phyloP scores from a whole-genome alignment of 2,888 invertebrate genomes.

The Himalopsyche anomala region DNA sequence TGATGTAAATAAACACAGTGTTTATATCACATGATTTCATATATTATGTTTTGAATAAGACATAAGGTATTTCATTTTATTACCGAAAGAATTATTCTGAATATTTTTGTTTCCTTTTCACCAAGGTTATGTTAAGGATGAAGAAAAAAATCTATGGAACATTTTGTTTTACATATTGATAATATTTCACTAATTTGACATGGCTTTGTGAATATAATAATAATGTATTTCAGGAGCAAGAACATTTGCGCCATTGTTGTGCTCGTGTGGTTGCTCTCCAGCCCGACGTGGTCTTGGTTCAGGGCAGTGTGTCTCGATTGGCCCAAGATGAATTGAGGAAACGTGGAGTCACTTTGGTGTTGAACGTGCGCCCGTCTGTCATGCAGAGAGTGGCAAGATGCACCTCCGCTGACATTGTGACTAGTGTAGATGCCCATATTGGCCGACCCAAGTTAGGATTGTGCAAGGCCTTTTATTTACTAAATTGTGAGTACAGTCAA shows the following conservation, averaged over 20 bases:
- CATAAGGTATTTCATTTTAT: too few species aligned
- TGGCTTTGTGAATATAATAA: not conserved
- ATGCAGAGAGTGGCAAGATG: conserved; percentile 88
- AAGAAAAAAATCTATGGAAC: too few species aligned
- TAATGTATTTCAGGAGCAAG: conserved; percentile 80
- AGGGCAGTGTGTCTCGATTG: conserved; percentile 89
- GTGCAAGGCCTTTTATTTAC: conserved; percentile 88
- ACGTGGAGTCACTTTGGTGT: conserved; percentile 89
- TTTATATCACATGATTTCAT: too few species aligned
- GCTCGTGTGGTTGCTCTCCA: conserved; percentile 89
- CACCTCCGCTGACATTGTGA: conserved; percentile 89
- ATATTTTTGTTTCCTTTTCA: too few species aligned
- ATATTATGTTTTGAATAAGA: too few species aligned
- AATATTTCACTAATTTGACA: not conserved
- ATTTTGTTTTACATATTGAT: too few species aligned
- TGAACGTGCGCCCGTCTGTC: conserved; percentile 89
- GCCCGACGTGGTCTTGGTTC: conserved; percentile 93
- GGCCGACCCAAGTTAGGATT: conserved; percentile 88
- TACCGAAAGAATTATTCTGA: too few species aligned
- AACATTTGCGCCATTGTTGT: conserved; percentile 90
- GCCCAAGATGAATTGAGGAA: conserved; percentile 92
- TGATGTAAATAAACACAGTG: not conserved
- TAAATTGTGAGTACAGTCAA: conserved; percentile 71
- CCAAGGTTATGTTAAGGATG: too few species aligned
- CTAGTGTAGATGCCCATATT: conserved; percentile 92